Evolutionary conservation across 2,888 invertebrate genomes (phyloP), one percentile per base, ranked within the genome.

Genomic region (Diloba caeruleocephala): DNA sequence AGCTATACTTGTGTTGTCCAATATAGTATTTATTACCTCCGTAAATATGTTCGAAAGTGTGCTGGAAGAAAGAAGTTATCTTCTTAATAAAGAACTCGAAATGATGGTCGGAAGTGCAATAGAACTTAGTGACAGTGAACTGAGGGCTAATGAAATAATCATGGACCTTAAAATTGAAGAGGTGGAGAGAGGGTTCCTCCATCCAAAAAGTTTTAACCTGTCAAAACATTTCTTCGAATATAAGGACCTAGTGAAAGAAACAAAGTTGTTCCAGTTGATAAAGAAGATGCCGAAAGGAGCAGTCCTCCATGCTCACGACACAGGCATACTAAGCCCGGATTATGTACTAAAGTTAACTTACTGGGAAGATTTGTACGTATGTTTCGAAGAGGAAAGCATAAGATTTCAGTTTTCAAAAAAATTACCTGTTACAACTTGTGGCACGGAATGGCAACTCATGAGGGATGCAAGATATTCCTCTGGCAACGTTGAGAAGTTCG

Each of bases 261-360:
- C 96, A 0, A 82, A 94, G 13, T 91, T 97, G 0, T 97, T 95
- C 76, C 84, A 95, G 63, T 79, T 96, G 1, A 94, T 97, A 1
- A 87, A 94, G 50, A 80, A 81, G 26, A 95, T 97, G 94, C 97
- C 97, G 0, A 97, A 97, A 86, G 97, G 97, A 0, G 96, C 94
- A 0, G 92, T 95, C 0, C 85, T 97, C 0, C 97, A 97, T 72
- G 94, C 94, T 0, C 97, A 97, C 65, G 95, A 96, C 62, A 95
- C 95, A 0, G 95, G 95, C 0, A 75, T 96, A 1, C 90, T 95
- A 19, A 94, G 95, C 19, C 92, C 94, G 0, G 95, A 96, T 53
- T 96, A 94, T 62, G 80, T 96, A 0, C 74, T 96, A 0, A 88
- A 94, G 33, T 71, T 96, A 9, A 96, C 96, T 0, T 96, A 95